These are phyloP conservation scores for Cheilosia vulpina DNA, from an alignment of 2,888 invertebrate species.

Conservation along the genomic window DNA sequence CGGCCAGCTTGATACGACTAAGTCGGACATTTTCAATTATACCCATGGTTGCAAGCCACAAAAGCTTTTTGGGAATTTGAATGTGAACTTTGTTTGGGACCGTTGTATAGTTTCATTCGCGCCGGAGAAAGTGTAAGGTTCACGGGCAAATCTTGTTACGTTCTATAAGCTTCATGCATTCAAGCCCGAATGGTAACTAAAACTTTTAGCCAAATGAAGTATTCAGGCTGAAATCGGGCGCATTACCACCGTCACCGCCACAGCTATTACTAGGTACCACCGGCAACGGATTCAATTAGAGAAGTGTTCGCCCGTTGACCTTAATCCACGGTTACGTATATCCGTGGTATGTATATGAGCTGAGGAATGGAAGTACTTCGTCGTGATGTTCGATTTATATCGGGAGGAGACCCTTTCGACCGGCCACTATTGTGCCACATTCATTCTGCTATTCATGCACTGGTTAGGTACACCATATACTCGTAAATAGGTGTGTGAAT, in stretches of 20 bases:
- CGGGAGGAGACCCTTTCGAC: slow-evolving; percentile 72
- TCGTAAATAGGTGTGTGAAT: slow-evolving; percentile 10
- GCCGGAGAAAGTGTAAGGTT: slow-evolving; percentile 57
- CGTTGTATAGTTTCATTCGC: slow-evolving; percentile 7
- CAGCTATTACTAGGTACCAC: slow-evolving; percentile 3
- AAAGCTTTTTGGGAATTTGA: slow-evolving; percentile 49
- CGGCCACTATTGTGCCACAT: slow-evolving; percentile 67
- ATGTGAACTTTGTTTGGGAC: slow-evolving; percentile 27
- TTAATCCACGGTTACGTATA: slow-evolving; percentile 63
- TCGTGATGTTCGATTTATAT: slow-evolving; percentile 75
- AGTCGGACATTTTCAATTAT: slow-evolving; percentile 63
- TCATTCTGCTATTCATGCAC: slow-evolving; percentile 18
- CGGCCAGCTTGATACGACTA: slow-evolving; percentile 25
- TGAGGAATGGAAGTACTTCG: slow-evolving; percentile 54
- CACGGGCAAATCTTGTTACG: slow-evolving; percentile 23
- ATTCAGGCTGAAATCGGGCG: slow-evolving; percentile 36
- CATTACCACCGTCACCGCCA: slow-evolving; percentile 20
- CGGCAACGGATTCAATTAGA: slow-evolving; percentile 70
- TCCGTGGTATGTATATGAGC: slow-evolving; percentile 35
- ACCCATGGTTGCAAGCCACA: slow-evolving; percentile 19
- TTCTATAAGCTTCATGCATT: slow-evolving; percentile 40
- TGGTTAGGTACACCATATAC: slow-evolving; percentile 6
- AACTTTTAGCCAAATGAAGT: slow-evolving; percentile 58
- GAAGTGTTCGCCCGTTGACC: slow-evolving; percentile 74
- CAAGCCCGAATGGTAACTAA: slow-evolving; percentile 26